phyloP scores from a whole-genome alignment of 2,888 invertebrate genomes.

The Tetranychus truncatus region DNA sequence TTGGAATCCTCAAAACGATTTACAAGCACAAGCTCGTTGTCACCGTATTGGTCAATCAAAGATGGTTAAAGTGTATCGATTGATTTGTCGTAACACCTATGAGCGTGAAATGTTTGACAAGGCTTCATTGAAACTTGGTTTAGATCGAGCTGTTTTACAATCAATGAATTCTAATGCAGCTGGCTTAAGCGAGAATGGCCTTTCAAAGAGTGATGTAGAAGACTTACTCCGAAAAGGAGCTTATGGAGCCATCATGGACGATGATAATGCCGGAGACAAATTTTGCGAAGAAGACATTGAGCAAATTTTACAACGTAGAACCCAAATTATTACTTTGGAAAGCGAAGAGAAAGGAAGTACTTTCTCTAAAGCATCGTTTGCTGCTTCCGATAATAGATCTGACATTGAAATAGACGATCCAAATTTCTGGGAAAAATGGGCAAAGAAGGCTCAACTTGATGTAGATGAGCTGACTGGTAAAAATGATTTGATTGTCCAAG shows the following conservation, averaged over 20 bases:
- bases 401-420: slow-evolving; percentile 99
- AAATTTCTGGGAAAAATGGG: slow-evolving; percentile 99
- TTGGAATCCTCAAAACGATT: slow-evolving; percentile 91
- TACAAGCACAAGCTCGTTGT: slow-evolving; percentile 74
- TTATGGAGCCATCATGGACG: slow-evolving; percentile 97
- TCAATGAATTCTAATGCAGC: slow-evolving; percentile 62
- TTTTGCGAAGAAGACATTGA: slow-evolving; percentile 99
- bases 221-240: slow-evolving; percentile 85
- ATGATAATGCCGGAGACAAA: slow-evolving; percentile 92
- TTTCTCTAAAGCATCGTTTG: slow-evolving; percentile 90
- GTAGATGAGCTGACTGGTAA: slow-evolving; percentile 58
- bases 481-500: slow-evolving; percentile 78
- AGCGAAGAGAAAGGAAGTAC: slow-evolving; percentile 64
- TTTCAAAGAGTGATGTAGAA: slow-evolving; percentile 93
- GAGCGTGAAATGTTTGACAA: slow-evolving; percentile 99
- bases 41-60: slow-evolving; percentile 97
- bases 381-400: slow-evolving; percentile 79
- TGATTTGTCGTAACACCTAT: slow-evolving; percentile 92
- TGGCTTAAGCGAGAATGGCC: slow-evolving; percentile 32
- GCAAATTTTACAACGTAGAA: slow-evolving; percentile 82
- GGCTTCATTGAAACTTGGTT: slow-evolving; percentile 85
- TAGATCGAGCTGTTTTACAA: slow-evolving; percentile 94
- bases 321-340: slow-evolving; percentile 91
- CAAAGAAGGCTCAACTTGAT: slow-evolving; percentile 93
- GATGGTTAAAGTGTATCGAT: slow-evolving; percentile 92